Percentiles rank a stretch among this genome's conserved stretches.
Evolutionary conservation across 30 jellyfish, hydroid and myxozoan species (phyloP).

Genomic region (Cassiopea xamachana): DNA sequence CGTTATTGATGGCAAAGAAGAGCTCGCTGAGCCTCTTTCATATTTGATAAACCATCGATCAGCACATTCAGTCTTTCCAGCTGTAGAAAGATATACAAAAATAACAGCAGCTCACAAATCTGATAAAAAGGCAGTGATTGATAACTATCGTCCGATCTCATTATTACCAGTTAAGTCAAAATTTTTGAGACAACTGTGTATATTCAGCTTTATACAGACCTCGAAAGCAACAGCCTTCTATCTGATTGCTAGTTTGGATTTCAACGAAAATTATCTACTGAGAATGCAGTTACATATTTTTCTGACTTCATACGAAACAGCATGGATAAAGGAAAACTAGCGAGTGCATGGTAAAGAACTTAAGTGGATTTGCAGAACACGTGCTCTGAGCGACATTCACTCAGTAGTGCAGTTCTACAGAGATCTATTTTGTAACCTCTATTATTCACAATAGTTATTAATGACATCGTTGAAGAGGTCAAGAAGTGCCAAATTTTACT

Average conservation of each 20-base stretch:
- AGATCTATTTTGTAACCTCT: too few species aligned
- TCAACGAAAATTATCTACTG: conserved; percentile 40
- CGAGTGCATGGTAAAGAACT: conserved; percentile 12
- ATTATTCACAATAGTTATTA: conserved; percentile 16
- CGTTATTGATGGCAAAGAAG: conserved; percentile 29
- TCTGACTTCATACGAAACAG: conserved; percentile 42
- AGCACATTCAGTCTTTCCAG: conserved; percentile 38
- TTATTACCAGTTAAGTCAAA: conserved; percentile 15
- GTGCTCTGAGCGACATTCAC: conserved; percentile 18
- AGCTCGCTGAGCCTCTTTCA: conserved; percentile 41
- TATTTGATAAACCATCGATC: conserved; percentile 7
- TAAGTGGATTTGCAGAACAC: conserved; percentile 23
- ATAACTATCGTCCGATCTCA: conserved; percentile 39
- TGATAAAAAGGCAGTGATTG: conserved; percentile 29
- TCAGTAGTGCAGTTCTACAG: neutral
- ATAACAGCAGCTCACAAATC: conserved; percentile 29
- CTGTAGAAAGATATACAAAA: conserved; percentile 34
- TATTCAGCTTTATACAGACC: conserved; percentile 13
- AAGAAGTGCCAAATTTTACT: conserved; percentile 27
- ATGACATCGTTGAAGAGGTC: conserved; percentile 25
- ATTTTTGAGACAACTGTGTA: conserved; percentile 17
- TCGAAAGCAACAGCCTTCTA: neutral
- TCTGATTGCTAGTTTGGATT: neutral
- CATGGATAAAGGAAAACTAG: conserved; percentile 25
- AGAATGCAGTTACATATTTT: conserved; percentile 34